Conservation (phyloP, 2,113 vertebrate species). For the Hoplias malabaricus region DNA sequence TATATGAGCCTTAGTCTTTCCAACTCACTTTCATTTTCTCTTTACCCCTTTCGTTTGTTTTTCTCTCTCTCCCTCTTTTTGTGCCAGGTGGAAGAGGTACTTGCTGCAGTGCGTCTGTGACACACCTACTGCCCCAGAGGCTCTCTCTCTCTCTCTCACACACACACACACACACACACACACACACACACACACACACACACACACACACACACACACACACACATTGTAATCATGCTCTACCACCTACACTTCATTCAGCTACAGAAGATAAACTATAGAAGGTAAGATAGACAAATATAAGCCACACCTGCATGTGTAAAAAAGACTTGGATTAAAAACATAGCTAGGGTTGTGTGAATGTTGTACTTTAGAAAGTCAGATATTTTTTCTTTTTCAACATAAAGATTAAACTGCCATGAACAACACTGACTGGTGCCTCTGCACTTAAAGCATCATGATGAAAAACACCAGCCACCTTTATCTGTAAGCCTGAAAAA, state of each 20-base stretch:
- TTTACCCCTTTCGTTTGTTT: no score
- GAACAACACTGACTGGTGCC: neutral
- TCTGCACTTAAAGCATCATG: neutral
- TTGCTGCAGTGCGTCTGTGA: constrained; percentile 26
- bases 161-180: neutral
- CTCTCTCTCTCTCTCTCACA: no score
- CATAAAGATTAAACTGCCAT: no score
- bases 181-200: neutral
- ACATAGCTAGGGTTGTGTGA: no score
- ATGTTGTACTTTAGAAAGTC: no score
- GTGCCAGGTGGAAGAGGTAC: neutral
- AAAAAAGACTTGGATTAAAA: neutral
- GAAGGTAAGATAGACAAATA: neutral
- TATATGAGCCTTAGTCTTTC: neutral
- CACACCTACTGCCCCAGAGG: neutral
- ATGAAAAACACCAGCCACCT: neutral
- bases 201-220: neutral
- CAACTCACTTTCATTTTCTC: neutral
- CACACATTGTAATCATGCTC: neutral
- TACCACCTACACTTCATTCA: neutral
- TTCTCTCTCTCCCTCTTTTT: neutral
- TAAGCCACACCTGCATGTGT: neutral
- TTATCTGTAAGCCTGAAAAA: neutral
- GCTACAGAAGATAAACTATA: neutral
- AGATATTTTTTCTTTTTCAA: no score